phyloP scores from a whole-genome alignment of 2,888 invertebrate genomes.

The Drosophila affinis region DNA sequence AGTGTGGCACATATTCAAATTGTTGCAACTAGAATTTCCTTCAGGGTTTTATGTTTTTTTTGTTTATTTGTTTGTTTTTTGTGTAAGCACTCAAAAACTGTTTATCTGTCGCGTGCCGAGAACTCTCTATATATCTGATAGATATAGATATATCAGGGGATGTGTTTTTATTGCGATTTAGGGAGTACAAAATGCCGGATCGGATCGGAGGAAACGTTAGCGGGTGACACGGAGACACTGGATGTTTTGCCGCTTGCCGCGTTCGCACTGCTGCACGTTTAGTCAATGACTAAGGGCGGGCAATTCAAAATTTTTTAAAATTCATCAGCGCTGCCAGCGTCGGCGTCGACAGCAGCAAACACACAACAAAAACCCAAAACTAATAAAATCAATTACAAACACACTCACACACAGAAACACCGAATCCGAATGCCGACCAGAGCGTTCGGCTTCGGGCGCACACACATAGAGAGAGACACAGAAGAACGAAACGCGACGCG shows the following conservation, averaged over 20 bases:
- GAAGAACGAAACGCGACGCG: not conserved
- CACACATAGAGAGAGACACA: constrained; percentile 6
- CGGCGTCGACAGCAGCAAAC: constrained; percentile 68
- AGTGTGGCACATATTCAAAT: constrained; percentile 57
- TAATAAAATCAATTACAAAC: constrained; percentile 83
- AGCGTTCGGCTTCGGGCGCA: constrained; percentile 3
- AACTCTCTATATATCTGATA: constrained; percentile 14
- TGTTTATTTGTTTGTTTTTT: constrained; percentile 25
- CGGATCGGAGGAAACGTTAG: not conserved
- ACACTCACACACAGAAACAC: constrained; percentile 52
- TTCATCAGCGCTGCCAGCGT: constrained; percentile 73
- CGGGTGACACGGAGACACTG: constrained; percentile 21
- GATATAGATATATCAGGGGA: constrained; percentile 10
- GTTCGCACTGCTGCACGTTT: constrained; percentile 81
- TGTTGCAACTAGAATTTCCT: constrained; percentile 1
- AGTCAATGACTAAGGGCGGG: constrained; percentile 83
- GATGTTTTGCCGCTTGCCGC: constrained; percentile 65
- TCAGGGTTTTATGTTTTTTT: not conserved
- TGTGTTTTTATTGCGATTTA: not conserved
- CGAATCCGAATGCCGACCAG: constrained; percentile 20
- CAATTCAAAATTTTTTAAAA: constrained; percentile 82
- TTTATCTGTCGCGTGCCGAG: constrained; percentile 34
- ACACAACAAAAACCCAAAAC: constrained; percentile 80
- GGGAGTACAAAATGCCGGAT: constrained; percentile 3
- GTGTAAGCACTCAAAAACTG: constrained; percentile 20